phyloP scores from a whole-genome alignment of 2,113 vertebrate genomes.

The Zosterops borbonicus region DNA sequence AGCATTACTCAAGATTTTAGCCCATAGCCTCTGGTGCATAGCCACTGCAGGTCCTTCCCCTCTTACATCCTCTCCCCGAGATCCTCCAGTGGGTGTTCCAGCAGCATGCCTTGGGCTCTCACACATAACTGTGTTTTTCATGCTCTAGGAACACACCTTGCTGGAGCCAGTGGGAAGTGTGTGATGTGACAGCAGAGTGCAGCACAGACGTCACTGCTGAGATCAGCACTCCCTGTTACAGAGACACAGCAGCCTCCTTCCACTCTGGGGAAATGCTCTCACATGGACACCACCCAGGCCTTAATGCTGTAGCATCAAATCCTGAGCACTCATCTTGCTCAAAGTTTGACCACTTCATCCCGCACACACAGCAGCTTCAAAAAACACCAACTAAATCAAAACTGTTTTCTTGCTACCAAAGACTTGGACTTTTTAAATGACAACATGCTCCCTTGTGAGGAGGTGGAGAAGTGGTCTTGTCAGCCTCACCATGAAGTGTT shows the following conservation, averaged over 20 bases:
- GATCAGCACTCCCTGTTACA: background rate
- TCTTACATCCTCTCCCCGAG: background rate
- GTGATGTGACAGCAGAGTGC: background rate
- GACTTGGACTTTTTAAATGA: background rate
- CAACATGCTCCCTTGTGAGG: background rate
- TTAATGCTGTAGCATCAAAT: background rate
- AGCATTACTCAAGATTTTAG: background rate
- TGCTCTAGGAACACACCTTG: background rate
- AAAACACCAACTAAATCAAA: background rate
- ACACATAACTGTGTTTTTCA: accelerated
- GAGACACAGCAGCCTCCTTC: background rate
- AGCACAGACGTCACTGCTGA: accelerated
- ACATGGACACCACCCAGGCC: background rate
- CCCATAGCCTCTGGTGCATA: background rate
- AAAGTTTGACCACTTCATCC: background rate
- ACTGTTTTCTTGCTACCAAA: background rate
- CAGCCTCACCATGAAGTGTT: background rate
- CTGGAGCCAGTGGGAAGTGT: background rate
- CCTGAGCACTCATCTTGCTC: background rate
- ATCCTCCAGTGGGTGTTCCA: background rate
- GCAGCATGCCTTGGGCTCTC: background rate
- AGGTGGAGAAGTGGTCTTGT: background rate
- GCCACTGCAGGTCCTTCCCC: background rate
- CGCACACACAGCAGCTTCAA: background rate
- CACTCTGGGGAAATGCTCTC: background rate